Base-by-base conservation (phyloP, 1,140 invertebrate species). In the Venturia canescens region DNA sequence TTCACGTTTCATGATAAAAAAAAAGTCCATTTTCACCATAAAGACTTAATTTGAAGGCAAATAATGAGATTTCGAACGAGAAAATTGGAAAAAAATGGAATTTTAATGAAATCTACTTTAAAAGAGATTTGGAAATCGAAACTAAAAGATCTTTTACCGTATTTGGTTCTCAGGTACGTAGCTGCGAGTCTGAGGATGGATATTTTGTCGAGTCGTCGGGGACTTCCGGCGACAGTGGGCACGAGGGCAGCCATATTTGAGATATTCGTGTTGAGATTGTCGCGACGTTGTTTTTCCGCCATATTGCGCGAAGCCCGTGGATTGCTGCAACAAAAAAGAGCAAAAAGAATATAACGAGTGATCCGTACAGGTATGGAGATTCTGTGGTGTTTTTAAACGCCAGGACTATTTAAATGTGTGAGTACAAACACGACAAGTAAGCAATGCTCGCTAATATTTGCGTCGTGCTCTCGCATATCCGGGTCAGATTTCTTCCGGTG, bases 251-350 rank as follows among this genome's bases (percentile, higher is more conserved):
- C 96, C 85, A 99, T 92, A 86, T 97, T 95, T 11, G 94, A 94
- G 80, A 99, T 98, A 83, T 96, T 97, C 23, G 94, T 94, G 90
- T 98, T 98, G 74, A 98, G 93, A 87, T 97, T 98, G 88, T 98
- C 97, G 0, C 98, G 93, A 11, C 98, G 93, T 88, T 96, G 95
- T 89, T 98, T 98, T 87, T 99, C 98, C 0, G 97, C 96, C 86
- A 94, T 93, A 89, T 98, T 98, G 53, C 97, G 93, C 80, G 95
- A 94, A 84, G 96, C 94, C 18, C 97, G 93, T 21, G 44, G 95
- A 84, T 94, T 96, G 87, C 94, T 96, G 93, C 0, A 94, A 88
- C 86, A 90, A 82, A 69, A 27, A 34, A 26, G 67, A 21, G 44
- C 50, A 15, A 57, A 1, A 57, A 57, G 21, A 57, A 57, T n/a